Evolutionary conservation across 2,113 vertebrate genomes (phyloP).

Genomic region (Calidris pygmaea): DNA sequence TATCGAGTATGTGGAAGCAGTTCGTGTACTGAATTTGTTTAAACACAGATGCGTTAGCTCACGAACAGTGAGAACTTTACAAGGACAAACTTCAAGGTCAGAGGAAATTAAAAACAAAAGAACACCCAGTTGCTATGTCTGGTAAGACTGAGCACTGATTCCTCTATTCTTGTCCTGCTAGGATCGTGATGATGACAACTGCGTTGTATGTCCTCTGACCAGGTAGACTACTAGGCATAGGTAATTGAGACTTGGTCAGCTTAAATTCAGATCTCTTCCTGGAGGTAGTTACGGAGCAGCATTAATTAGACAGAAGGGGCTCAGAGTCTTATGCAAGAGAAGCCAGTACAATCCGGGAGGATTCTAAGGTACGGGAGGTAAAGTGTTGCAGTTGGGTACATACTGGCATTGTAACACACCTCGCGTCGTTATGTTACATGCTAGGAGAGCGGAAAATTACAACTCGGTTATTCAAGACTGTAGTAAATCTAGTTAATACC

Average conservation of each 20-base stretch:
- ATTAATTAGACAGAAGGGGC: neutral
- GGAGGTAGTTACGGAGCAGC: neutral
- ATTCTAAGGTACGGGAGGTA: neutral
- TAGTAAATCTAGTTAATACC: neutral
- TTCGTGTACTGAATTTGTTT: neutral
- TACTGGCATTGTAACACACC: neutral
- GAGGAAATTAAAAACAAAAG: conserved; percentile 8
- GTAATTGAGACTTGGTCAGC: neutral
- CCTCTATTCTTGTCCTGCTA: neutral
- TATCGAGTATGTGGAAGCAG: neutral
- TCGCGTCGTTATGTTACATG: fast-evolving
- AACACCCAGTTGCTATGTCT: neutral
- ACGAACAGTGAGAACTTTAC: neutral
- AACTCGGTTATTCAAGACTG: neutral
- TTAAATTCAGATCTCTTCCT: neutral
- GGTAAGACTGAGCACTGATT: neutral
- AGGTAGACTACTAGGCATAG: neutral
- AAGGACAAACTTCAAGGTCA: conserved; percentile 15
- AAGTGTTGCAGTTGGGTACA: neutral
- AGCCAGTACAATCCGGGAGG: neutral
- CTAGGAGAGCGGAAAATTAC: neutral
- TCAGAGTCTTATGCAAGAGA: neutral
- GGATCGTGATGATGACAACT: neutral
- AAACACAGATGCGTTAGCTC: neutral
- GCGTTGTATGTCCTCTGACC: neutral